Evolutionary conservation across 1,140 invertebrate genomes (phyloP), one percentile per base, ranked within the genome.

Genomic region (Sesamia nonagrioides): DNA sequence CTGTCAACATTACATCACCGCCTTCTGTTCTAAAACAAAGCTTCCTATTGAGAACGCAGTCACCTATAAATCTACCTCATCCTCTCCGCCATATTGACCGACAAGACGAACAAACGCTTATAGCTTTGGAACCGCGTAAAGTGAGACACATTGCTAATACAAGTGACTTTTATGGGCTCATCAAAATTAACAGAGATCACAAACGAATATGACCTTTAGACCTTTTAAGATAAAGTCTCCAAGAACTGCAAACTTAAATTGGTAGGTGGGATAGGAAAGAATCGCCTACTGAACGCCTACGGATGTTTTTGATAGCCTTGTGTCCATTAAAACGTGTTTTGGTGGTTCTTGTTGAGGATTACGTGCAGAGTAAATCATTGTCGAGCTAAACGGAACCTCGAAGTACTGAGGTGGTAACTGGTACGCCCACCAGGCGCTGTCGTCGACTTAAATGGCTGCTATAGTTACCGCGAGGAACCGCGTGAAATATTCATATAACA

Each of bases 91-190:
- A 45, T 17, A n/a, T 21, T 18, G n/a, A 45, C 37, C 15, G 21
- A 27, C 58, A 61, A 17, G n/a, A 5, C 13, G 21, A 27, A 1
- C 9, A 9, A 40, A 8, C 37, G 37, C 27, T 27, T 27, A 27
- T 27, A 27, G 37, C 21, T 35, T 37, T 50, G 11, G 11, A 66
- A 77, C 33, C 60, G 33, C 74, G 74, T 77, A 66, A 77, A 77
- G 68, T 77, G 61, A 77, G 74, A 77, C 74, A 52, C 27, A 77
- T 77, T 15, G 18, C 33, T 35, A 35, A 15, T 35, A 40, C 45
- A 77, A 77, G 45, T 77, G 74, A 77, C 74, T 77, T 77, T 77
- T 77, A 77, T 77, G 48, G 60, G n/a, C 60, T 66, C 61, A 35
- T 54, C 52, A 13, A 13, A 17, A 37, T 18, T 56, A 1, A 37